Percentiles rank a stretch among this genome's conserved stretches.
phyloP scores from a whole-genome alignment of 2,888 invertebrate genomes.

The Polyommatus iphigenia region DNA sequence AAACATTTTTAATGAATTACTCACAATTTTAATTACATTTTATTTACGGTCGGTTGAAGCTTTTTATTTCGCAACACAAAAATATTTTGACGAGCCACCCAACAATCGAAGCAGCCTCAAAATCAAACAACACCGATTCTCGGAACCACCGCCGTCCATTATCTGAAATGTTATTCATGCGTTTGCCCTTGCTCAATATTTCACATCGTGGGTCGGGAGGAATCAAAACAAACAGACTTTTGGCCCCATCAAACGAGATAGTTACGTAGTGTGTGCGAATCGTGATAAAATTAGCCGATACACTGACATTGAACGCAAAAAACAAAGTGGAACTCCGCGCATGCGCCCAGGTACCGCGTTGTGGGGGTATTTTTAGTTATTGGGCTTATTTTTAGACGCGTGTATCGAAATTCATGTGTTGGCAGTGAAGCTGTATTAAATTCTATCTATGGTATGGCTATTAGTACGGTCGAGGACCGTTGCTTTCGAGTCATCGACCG shows the following conservation, averaged over 20 bases:
- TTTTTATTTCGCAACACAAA: not conserved
- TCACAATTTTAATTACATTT: not conserved
- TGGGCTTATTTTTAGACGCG: slow-evolving; percentile 51
- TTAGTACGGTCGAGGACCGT: slow-evolving; percentile 3
- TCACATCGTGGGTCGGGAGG: slow-evolving; percentile 53
- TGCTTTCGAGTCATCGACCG: slow-evolving; percentile 26
- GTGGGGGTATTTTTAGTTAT: slow-evolving; percentile 61
- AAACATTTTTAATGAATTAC: not conserved
- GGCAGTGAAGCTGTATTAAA: slow-evolving; percentile 1
- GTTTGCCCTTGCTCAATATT: slow-evolving; percentile 39
- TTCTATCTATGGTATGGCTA: slow-evolving; percentile 18
- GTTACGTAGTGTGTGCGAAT: slow-evolving; percentile 68
- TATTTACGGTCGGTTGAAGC: not conserved
- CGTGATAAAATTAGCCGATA: slow-evolving; percentile 78
- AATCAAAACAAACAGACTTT: slow-evolving; percentile 74
- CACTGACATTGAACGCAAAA: slow-evolving; percentile 79
- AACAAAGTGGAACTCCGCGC: slow-evolving; percentile 73
- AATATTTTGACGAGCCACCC: not conserved
- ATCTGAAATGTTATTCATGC: slow-evolving; percentile 20
- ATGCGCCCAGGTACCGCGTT: slow-evolving; percentile 62
- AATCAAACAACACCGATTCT: not conserved
- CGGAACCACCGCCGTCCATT: not conserved
- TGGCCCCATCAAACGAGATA: slow-evolving; percentile 71
- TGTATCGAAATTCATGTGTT: slow-evolving; percentile 10
- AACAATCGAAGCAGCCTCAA: not conserved